Evolutionary conservation across 2,797 vertebrate species (phyloP).

Genomic region (Octomys mimax): DNA sequence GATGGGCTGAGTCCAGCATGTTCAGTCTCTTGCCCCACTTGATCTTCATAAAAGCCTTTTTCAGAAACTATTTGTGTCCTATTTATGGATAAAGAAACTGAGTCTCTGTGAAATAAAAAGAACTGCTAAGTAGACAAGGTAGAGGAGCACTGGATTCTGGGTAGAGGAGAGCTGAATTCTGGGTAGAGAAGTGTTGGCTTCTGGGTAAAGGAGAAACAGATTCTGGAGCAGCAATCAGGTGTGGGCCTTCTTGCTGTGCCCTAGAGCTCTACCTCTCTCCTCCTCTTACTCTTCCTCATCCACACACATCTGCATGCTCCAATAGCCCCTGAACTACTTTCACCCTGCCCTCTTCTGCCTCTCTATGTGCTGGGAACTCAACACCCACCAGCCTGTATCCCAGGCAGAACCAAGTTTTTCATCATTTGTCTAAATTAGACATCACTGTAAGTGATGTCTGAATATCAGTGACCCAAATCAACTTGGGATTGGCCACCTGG

Average conservation of each 20-base stretch:
- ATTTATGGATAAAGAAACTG: constrained; percentile 34
- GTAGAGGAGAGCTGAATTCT: background rate
- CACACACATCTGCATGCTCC: background rate
- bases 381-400: background rate
- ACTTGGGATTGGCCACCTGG: background rate
- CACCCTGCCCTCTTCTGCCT: background rate
- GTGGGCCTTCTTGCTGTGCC: background rate
- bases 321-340: background rate
- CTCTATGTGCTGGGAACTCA: constrained; percentile 23
- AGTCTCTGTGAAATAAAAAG: background rate
- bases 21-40: background rate
- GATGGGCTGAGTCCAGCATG: background rate
- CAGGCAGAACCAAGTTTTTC: background rate
- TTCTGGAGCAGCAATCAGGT: background rate
- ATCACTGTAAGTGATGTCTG: constrained; percentile 35
- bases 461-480: constrained; percentile 61
- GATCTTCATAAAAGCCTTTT: background rate
- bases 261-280: background rate
- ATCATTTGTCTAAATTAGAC: constrained; percentile 78
- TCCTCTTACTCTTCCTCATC: too few species aligned
- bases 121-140: background rate
- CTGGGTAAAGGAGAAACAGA: background rate
- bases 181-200: background rate
- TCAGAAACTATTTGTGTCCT: background rate
- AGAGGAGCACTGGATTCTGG: background rate